Conservation (phyloP, 2,888 invertebrate species). For the Mythimna loreyi region DNA sequence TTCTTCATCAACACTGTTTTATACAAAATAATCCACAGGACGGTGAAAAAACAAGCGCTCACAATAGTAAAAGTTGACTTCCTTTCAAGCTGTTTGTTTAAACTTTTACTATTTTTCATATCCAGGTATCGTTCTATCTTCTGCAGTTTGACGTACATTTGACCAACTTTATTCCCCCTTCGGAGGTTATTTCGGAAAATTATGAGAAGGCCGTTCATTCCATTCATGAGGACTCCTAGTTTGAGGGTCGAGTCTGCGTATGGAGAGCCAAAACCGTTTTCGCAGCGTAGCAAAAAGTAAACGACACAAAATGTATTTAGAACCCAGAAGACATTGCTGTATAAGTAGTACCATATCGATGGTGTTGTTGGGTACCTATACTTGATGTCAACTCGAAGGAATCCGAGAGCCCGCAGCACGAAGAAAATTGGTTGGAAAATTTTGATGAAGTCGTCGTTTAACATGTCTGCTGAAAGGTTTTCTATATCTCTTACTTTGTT, state of each 20-base stretch:
- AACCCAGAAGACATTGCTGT: slow-evolving; percentile 69
- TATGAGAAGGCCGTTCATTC: slow-evolving; percentile 61
- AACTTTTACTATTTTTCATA: slow-evolving; percentile 61
- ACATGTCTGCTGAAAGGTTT: slow-evolving; percentile 71
- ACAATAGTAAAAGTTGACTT: slow-evolving; percentile 36
- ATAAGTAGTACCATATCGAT: slow-evolving; percentile 68
- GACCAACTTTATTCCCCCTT: slow-evolving; percentile 62
- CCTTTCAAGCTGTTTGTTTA: slow-evolving; percentile 65
- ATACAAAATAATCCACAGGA: slow-evolving; percentile 60
- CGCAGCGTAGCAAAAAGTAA: slow-evolving; percentile 62
- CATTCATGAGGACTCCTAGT: slow-evolving; percentile 65
- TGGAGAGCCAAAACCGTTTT: slow-evolving; percentile 55
- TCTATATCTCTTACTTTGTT: slow-evolving; percentile 64
- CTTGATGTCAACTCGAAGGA: slow-evolving; percentile 73
- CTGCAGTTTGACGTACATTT: slow-evolving; percentile 80
- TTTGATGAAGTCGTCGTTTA: slow-evolving; percentile 76
- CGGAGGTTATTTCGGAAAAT: slow-evolving; percentile 68
- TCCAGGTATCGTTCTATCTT: slow-evolving; percentile 75
- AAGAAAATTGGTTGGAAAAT: slow-evolving; percentile 73
- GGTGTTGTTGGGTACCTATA: slow-evolving; percentile 74
- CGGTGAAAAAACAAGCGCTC: slow-evolving; percentile 23
- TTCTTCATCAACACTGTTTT: slow-evolving; percentile 63
- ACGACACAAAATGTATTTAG: slow-evolving; percentile 62
- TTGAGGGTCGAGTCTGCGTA: slow-evolving; percentile 69
- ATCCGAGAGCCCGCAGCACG: slow-evolving; percentile 70